phyloP scores from a whole-genome alignment of 2,113 vertebrate species.

The Lepidothrix coronata region DNA sequence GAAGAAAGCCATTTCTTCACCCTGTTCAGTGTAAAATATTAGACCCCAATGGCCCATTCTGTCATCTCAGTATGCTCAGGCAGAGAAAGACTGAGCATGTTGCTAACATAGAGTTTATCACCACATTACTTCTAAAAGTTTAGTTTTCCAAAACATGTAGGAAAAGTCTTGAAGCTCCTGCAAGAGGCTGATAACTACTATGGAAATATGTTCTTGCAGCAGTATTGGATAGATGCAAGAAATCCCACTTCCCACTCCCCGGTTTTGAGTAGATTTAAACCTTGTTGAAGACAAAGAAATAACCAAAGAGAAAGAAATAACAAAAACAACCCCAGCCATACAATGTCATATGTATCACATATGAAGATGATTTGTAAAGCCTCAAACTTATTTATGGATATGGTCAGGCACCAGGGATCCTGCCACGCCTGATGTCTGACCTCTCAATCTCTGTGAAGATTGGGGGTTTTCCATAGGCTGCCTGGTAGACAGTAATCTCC shows the following conservation, averaged over 20 bases:
- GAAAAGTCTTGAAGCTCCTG: background rate
- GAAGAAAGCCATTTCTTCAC: background rate
- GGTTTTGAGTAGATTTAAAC: background rate
- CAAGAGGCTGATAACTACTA: background rate
- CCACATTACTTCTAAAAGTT: background rate
- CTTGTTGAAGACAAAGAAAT: background rate
- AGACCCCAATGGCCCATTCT: fast-evolving
- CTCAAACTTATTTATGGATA: background rate
- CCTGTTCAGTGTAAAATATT: background rate
- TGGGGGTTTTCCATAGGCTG: background rate
- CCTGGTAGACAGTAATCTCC: background rate
- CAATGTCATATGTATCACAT: fast-evolving
- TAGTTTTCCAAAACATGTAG: background rate
- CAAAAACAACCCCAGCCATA: background rate
- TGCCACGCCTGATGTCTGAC: background rate
- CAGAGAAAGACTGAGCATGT: background rate
- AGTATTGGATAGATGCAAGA: background rate
- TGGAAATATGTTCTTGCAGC: background rate
- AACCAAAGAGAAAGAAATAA: background rate
- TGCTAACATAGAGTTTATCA: background rate
- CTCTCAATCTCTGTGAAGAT: background rate
- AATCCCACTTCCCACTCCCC: fast-evolving
- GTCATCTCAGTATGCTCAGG: background rate
- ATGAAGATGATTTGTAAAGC: background rate
- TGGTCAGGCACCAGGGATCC: background rate